Evolutionary conservation across 2,888 invertebrate species (phyloP).

Genomic region (Sialis lutaria): DNA sequence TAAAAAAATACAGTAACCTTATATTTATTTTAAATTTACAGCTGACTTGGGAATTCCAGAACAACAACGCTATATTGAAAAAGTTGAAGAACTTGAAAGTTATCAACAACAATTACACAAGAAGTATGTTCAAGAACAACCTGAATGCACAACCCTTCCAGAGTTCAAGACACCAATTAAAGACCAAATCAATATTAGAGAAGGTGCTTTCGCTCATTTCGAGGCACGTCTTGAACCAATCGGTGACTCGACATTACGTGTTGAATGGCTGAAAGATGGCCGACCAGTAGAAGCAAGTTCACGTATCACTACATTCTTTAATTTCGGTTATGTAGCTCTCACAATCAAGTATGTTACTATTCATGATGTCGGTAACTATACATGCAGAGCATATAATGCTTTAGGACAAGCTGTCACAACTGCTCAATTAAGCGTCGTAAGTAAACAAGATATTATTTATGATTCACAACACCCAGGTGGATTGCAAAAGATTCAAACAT

Average conservation of each 20-base stretch:
- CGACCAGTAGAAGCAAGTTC: conserved; percentile 83
- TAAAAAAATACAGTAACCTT: too few species aligned
- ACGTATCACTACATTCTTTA: conserved; percentile 82
- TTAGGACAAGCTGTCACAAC: conserved; percentile 71
- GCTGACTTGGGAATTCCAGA: conserved; percentile 77
- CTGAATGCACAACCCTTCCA: conserved; percentile 63
- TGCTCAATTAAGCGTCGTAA: conserved; percentile 68
- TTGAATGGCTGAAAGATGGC: conserved; percentile 89
- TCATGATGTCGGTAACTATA: conserved; percentile 79
- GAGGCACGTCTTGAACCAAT: conserved; percentile 89
- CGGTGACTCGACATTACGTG: conserved; percentile 74
- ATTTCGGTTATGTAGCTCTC: conserved; percentile 87
- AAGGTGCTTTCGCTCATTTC: conserved; percentile 89
- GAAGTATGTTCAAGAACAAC: conserved; percentile 61
- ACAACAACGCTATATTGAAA: conserved; percentile 79
- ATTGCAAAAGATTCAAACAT: conserved; percentile 74
- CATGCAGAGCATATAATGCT: conserved; percentile 74
- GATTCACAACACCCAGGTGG: conserved; percentile 89
- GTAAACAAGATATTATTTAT: conserved; percentile 69
- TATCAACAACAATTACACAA: conserved; percentile 69
- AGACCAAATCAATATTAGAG: conserved; percentile 70
- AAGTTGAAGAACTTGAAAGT: conserved; percentile 79
- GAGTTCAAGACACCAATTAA: conserved; percentile 81
- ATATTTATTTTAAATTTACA: conserved; percentile 24
- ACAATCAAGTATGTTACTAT: conserved; percentile 82